These are phyloP conservation scores for Drosophila neutralis DNA, from an alignment of 2,888 invertebrate genomes.

Conservation along the genomic window DNA sequence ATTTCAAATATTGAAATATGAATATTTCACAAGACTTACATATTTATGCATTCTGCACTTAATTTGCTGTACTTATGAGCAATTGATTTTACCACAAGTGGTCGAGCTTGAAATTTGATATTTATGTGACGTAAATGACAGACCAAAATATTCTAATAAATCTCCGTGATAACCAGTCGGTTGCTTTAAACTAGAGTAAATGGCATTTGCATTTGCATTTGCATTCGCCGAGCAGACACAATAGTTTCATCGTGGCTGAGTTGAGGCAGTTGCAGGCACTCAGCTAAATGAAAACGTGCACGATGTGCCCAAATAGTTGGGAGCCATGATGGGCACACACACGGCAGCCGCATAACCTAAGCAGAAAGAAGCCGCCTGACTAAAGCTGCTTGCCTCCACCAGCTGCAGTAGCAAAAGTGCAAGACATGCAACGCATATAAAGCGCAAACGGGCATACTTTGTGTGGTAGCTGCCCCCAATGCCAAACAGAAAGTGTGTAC, in stretches of 20 bases:
- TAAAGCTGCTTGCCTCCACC: conserved; percentile 42
- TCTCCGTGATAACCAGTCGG: conserved; percentile 41
- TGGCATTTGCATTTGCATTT: conserved; percentile 50
- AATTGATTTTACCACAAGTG: conserved; percentile 9
- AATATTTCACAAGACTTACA: conserved; percentile 14
- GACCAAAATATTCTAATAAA: conserved; percentile 58
- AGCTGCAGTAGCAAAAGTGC: conserved; percentile 49
- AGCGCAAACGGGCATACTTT: conserved; percentile 40
- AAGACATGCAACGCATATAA: conserved; percentile 67
- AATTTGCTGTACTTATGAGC: conserved; percentile 31
- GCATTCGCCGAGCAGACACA: conserved; percentile 2
- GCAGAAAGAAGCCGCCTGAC: conserved; percentile 55
- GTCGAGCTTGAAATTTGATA: conserved; percentile 18
- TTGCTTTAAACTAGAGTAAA: conserved; percentile 32
- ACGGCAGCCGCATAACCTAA: conserved; percentile 39
- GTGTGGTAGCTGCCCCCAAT: conserved; percentile 28
- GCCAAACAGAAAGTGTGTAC: conserved; percentile 49
- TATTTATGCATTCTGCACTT: conserved; percentile 12
- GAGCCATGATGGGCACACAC: conserved; percentile 44
- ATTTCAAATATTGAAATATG: conserved; percentile 46
- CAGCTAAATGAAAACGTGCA: conserved; percentile 79
- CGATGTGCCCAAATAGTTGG: conserved; percentile 72
- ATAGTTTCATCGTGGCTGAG: conserved; percentile 10
- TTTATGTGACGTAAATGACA: conserved; percentile 50
- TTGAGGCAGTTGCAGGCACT: conserved; percentile 67